These are phyloP conservation scores for Bombylius discolor DNA, from an alignment of 2,888 invertebrate genomes.

Conservation along the genomic window DNA sequence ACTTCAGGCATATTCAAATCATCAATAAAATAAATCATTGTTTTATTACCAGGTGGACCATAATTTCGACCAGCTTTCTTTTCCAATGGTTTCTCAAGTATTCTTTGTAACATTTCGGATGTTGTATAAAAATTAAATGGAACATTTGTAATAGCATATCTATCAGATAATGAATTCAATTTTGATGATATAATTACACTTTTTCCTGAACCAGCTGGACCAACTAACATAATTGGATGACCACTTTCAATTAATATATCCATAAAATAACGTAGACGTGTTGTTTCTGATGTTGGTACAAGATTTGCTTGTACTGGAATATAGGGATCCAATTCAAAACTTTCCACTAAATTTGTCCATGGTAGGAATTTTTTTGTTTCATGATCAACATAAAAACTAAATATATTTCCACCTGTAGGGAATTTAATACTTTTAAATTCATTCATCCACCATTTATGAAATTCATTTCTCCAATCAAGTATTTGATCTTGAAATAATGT, in stretches of 20 bases:
- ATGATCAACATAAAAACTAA: constrained; percentile 78
- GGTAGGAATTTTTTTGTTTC: constrained; percentile 74
- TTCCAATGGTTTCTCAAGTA: constrained; percentile 82
- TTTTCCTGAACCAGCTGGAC: constrained; percentile 82
- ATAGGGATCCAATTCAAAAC: constrained; percentile 74
- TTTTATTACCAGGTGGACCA: constrained; percentile 86
- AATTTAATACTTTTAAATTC: constrained; percentile 88
- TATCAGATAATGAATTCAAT: constrained; percentile 56
- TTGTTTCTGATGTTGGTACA: constrained; percentile 83
- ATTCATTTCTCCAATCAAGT: constrained; percentile 84
- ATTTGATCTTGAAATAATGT: constrained; percentile 82
- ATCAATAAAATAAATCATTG: constrained; percentile 86
- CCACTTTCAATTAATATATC: constrained; percentile 64
- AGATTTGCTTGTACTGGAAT: constrained; percentile 63
- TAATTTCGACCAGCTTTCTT: constrained; percentile 91
- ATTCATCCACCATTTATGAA: constrained; percentile 87
- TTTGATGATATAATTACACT: constrained; percentile 83
- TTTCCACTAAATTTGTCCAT: constrained; percentile 70
- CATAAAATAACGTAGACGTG: constrained; percentile 74
- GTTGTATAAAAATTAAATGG: constrained; percentile 94
- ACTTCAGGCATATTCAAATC: constrained; percentile 98
- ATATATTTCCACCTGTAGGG: constrained; percentile 69
- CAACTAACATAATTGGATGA: constrained; percentile 84
- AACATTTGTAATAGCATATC: constrained; percentile 72
- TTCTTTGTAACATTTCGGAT: constrained; percentile 77